Conservation (phyloP, 2,113 vertebrate genomes). For the Willisornis vidua region DNA sequence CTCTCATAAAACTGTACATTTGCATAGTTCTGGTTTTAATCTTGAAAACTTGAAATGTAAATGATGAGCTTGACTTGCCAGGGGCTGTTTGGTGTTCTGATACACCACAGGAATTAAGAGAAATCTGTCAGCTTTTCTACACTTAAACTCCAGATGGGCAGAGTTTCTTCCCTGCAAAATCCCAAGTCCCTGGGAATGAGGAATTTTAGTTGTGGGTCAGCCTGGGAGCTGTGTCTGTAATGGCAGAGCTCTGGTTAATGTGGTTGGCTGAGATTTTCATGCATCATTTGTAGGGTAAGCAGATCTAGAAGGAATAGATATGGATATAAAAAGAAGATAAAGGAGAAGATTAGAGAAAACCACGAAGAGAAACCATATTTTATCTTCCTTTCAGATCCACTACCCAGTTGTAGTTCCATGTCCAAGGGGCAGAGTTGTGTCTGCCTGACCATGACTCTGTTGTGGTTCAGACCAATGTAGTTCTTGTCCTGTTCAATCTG, state of each 20-base stretch:
- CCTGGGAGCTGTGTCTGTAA: not conserved
- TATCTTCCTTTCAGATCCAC: not conserved
- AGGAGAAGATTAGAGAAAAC: not conserved
- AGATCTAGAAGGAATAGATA: not conserved
- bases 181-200: not conserved
- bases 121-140: not conserved
- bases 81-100: not conserved
- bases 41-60: not conserved
- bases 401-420: fast-evolving
- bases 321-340: not conserved
- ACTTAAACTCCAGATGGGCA: not conserved
- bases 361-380: not conserved
- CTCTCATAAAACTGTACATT: not conserved
- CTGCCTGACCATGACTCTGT: fast-evolving
- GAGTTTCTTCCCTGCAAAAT: not conserved
- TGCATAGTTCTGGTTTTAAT: not conserved
- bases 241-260: not conserved
- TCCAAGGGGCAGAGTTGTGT: not conserved
- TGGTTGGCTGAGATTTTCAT: not conserved
- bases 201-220: not conserved
- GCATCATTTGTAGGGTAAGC: not conserved
- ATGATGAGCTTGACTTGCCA: not conserved
- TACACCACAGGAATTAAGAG: not conserved
- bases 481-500: not conserved
- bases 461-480: fast-evolving